phyloP scores from a whole-genome alignment of 2,888 invertebrate genomes.

The Thyatira batis region DNA sequence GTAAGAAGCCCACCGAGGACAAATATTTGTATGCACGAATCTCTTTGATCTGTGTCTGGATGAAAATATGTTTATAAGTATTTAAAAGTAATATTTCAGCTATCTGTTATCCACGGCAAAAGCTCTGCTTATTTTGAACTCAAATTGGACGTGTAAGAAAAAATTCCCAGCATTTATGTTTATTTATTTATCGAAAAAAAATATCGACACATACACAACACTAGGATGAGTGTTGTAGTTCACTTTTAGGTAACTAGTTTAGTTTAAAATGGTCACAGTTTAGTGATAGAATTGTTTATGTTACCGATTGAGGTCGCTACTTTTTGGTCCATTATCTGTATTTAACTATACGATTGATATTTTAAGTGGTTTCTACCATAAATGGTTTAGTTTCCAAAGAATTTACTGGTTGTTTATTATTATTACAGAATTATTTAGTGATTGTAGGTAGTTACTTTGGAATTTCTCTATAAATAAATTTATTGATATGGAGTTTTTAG shows the following conservation, averaged over 20 bases:
- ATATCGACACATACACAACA: not conserved
- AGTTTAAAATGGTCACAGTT: not conserved
- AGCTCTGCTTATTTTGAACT: no score
- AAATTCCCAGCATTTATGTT: no score
- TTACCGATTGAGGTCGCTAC: not conserved
- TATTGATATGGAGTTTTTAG: no score
- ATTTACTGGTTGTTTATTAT: not conserved
- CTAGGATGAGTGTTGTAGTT: not conserved
- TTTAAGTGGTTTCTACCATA: not conserved
- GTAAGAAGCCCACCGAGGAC: no score
- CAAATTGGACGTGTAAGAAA: no score
- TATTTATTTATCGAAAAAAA: not conserved
- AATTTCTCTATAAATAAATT: not conserved
- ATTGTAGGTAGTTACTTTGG: no score
- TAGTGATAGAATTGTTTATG: not conserved
- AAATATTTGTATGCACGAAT: no score
- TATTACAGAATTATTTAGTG: no score
- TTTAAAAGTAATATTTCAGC: no score
- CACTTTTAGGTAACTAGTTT: not conserved
- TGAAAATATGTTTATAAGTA: no score
- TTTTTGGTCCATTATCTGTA: not conserved
- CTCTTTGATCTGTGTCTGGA: no score
- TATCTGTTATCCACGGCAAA: no score
- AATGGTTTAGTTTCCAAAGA: not conserved
- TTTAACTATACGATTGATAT: not conserved